Conservation (phyloP, 2,797 vertebrate species). For the Sebastes miniatus region DNA sequence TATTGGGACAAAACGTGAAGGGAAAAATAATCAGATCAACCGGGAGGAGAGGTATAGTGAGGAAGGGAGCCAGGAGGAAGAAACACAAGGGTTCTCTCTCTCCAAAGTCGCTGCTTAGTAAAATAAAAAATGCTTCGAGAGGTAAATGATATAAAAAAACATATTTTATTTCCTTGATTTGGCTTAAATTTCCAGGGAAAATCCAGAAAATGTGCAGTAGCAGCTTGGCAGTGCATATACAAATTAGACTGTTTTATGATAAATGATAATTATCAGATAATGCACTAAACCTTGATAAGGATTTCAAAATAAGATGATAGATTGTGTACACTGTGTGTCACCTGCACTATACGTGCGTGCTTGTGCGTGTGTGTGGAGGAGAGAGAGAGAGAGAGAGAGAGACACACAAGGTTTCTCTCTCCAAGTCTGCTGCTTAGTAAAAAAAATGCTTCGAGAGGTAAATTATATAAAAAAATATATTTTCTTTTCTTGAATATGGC, state of each 20-base stretch:
- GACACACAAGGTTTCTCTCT: conserved; percentile 68
- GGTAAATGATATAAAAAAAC: conserved; percentile 60
- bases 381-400: background rate
- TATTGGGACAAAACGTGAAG: conserved; percentile 94
- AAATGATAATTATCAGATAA: conserved; percentile 30
- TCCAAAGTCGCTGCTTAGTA: conserved; percentile 74
- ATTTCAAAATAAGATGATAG: conserved; percentile 38
- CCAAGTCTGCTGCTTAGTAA: conserved; percentile 75
- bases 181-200: conserved; percentile 38
- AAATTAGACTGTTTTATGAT: conserved; percentile 26
- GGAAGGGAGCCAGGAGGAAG: conserved; percentile 77
- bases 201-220: background rate
- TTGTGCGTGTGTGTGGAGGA: background rate
- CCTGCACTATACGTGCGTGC: conserved; percentile 2
- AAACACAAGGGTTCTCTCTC: conserved; percentile 77
- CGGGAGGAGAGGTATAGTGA: conserved; percentile 77
- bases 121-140: conserved; percentile 64
- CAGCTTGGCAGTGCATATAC: conserved; percentile 12
- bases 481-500: conserved; percentile 39
- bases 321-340: conserved; percentile 42
- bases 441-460: conserved; percentile 60
- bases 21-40: conserved; percentile 93
- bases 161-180: conserved; percentile 41
- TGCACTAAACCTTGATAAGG: background rate
- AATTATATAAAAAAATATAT: conserved; percentile 53